Conservation (phyloP, 2,888 invertebrate genomes). For the Nysson spinosus region DNA sequence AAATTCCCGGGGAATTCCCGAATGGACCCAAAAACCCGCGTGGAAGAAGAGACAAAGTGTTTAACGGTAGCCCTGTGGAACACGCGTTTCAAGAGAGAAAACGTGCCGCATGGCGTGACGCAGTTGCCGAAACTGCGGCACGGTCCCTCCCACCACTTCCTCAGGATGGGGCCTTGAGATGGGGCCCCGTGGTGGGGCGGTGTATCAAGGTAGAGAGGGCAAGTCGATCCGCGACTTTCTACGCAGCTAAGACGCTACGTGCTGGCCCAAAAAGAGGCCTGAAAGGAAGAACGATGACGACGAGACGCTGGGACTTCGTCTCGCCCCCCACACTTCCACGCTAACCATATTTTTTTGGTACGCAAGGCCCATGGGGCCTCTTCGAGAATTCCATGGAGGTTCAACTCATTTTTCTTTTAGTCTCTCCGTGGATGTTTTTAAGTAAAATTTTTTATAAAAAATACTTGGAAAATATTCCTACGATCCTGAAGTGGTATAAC, state of each 20-base stretch:
- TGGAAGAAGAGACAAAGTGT: background rate
- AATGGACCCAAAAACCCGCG: background rate
- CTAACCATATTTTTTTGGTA: too few species aligned
- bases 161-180: constrained; percentile 28
- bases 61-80: background rate
- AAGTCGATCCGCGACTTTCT: constrained; percentile 64
- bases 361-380: too few species aligned
- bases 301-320: background rate
- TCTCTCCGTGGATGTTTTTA: too few species aligned
- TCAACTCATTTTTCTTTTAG: too few species aligned
- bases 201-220: constrained; percentile 15
- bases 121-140: constrained; percentile 69
- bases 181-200: constrained; percentile 28
- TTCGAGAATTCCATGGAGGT: too few species aligned
- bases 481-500: too few species aligned
- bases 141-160: constrained; percentile 48
- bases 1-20: too few species aligned
- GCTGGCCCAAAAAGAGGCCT: constrained; percentile 46
- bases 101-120: constrained; percentile 56
- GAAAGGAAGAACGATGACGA: constrained; percentile 1
- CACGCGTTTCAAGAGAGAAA: constrained; percentile 6
- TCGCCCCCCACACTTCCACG: background rate
- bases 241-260: constrained; percentile 59
- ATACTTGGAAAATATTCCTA: too few species aligned
- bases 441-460: too few species aligned